Conservation (phyloP, 92 coral and sea anemone genomes). For the Epizoanthus scotinus region DNA sequence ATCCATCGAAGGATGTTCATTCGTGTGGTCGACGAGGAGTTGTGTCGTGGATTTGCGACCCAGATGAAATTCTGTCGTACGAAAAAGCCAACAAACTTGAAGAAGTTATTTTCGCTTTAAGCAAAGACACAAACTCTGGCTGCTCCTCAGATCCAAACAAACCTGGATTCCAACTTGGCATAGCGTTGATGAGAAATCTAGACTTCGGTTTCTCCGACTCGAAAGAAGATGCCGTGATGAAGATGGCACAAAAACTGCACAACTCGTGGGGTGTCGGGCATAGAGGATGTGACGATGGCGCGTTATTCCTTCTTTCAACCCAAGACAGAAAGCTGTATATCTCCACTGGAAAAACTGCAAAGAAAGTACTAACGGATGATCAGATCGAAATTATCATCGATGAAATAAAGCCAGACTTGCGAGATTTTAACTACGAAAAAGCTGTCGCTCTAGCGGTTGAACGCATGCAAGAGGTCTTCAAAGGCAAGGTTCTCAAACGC, state of each 20-base stretch:
- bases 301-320: conserved; percentile 59
- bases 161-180: conserved; percentile 79
- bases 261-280: conserved; percentile 82
- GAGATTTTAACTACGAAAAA: conserved; percentile 50
- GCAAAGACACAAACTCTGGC: conserved; percentile 72
- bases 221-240: conserved; percentile 49
- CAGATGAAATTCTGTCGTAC: conserved; percentile 59
- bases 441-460: conserved; percentile 63
- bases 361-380: conserved; percentile 62
- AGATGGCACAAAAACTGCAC: conserved; percentile 71
- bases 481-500: conserved; percentile 58
- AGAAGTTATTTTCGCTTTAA: conserved; percentile 54
- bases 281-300: conserved; percentile 77
- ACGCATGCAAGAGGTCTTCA: conserved; percentile 75
- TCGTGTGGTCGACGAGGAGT: conserved; percentile 81
- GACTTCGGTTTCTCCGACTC: conserved; percentile 38
- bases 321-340: conserved; percentile 73
- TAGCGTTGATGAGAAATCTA: conserved; percentile 74
- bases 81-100: conserved; percentile 75
- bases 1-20: conserved; percentile 66
- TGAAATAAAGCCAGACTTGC: conserved; percentile 65
- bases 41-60: conserved; percentile 86
- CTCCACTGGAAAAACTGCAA: conserved; percentile 80
- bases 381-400: conserved; percentile 79
- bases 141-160: conserved; percentile 46